Evolutionary conservation across 2,797 vertebrate genomes (phyloP).

Genomic region (Ispidina picta): DNA sequence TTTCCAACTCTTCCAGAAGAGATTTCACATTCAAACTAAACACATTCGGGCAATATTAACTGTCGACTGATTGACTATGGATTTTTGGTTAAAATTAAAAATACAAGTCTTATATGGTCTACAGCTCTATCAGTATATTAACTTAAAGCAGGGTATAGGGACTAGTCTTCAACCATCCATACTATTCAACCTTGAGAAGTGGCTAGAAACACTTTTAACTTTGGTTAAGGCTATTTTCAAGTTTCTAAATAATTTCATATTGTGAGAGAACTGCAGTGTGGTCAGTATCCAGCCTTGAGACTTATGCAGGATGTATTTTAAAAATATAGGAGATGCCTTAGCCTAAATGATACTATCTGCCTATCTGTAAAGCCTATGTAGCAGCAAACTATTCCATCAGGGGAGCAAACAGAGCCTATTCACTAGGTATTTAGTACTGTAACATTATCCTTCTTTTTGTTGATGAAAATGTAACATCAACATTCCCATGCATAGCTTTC

Average conservation of each 20-base stretch:
- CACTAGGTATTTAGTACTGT: not conserved
- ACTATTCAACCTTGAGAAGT: not conserved
- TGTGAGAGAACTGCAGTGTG: not conserved
- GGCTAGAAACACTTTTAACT: not conserved
- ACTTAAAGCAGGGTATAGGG: not conserved
- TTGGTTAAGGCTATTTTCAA: not conserved
- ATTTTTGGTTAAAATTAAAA: slow-evolving; percentile 15
- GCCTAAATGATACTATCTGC: not conserved
- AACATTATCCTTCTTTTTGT: not conserved
- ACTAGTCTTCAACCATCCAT: not conserved
- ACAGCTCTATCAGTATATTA: not conserved
- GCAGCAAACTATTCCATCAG: not conserved
- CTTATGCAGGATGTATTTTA: not conserved
- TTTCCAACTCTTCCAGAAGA: not conserved
- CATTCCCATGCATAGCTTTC: not conserved
- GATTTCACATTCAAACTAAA: not conserved
- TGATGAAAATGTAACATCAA: not conserved
- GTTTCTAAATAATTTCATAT: not conserved
- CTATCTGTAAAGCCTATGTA: not conserved
- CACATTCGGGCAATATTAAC: not conserved
- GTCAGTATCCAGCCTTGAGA: not conserved
- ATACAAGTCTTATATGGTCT: not conserved
- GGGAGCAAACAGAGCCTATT: not conserved
- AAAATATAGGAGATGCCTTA: not conserved
- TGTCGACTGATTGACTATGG: not conserved